Evolutionary conservation across 2,888 invertebrate species (phyloP).

Genomic region (Sarcophaga carnaria): DNA sequence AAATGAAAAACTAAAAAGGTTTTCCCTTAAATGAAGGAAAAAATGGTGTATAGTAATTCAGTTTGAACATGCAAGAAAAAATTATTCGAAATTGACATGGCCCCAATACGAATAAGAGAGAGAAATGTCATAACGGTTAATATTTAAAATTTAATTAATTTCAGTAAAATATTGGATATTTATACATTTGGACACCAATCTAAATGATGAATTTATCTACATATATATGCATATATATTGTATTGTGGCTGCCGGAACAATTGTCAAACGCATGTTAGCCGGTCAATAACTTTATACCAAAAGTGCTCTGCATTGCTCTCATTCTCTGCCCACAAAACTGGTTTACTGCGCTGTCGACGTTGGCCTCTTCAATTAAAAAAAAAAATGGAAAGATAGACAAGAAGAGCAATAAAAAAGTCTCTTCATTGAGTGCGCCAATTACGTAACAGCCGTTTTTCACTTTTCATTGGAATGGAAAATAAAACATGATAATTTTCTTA

Average conservation of each 20-base stretch:
- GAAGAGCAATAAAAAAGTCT: neutral
- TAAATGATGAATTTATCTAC: neutral
- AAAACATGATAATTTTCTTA: constrained; percentile 24
- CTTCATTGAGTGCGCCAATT: constrained; percentile 56
- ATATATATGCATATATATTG: neutral
- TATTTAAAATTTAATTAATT: constrained; percentile 12
- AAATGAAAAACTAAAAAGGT: constrained; percentile 7
- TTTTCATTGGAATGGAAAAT: constrained; percentile 4
- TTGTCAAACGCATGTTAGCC: constrained; percentile 55
- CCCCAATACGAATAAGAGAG: neutral
- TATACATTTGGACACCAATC: neutral
- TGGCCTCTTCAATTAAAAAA: constrained; percentile 19
- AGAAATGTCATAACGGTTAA: neutral
- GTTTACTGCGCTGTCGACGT: constrained; percentile 21
- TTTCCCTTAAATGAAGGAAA: constrained; percentile 31
- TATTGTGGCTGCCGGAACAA: constrained; percentile 43
- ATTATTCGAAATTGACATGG: neutral
- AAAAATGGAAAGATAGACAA: constrained; percentile 8
- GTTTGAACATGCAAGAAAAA: neutral
- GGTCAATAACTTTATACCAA: constrained; percentile 55
- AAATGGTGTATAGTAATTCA: constrained; percentile 18
- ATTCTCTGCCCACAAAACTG: constrained; percentile 8
- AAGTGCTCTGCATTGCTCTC: constrained; percentile 4
- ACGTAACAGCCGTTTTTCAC: constrained; percentile 60
- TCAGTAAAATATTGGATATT: neutral